Percentiles rank a stretch among this genome's conserved stretches.
Conservation (phyloP, 2,113 vertebrate genomes). For the Halichoerus grypus region DNA sequence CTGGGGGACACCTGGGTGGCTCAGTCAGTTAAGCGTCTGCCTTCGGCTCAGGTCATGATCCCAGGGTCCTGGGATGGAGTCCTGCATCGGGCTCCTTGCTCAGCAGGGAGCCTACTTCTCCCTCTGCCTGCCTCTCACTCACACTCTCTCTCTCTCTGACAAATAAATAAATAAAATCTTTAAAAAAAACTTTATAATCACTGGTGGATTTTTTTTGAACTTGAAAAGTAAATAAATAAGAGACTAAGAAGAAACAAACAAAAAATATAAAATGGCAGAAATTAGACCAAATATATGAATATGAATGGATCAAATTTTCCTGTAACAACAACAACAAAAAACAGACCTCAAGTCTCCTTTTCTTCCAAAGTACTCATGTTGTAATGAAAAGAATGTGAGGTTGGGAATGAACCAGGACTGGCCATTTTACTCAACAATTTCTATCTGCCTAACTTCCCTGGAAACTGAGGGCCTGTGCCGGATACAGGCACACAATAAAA, state of each 20-base stretch:
- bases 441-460: constrained; percentile 16
- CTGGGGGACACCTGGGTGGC: background rate
- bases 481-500: background rate
- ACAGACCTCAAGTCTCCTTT: constrained; percentile 6
- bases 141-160: no score
- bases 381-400: constrained; percentile 56
- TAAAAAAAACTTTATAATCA: background rate
- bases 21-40: no score
- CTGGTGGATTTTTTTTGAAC: background rate
- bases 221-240: background rate
- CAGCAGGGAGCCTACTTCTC: no score
- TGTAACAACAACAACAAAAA: background rate
- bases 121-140: no score
- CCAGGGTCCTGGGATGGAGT: no score
- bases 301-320: constrained; percentile 5
- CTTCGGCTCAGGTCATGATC: no score
- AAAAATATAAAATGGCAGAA: constrained; percentile 8
- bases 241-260: background rate
- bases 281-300: constrained; percentile 34
- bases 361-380: constrained; percentile 40
- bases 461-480: background rate
- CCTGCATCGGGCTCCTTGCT: no score
- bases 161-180: no score
- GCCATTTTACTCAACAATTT: constrained; percentile 63
- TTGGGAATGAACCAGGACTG: constrained; percentile 61